A percentile compares a stretch with the other conserved stretches of the same genome.
Evolutionary conservation across 2,888 invertebrate genomes (phyloP).

Genomic region (Rotaria socialis): DNA sequence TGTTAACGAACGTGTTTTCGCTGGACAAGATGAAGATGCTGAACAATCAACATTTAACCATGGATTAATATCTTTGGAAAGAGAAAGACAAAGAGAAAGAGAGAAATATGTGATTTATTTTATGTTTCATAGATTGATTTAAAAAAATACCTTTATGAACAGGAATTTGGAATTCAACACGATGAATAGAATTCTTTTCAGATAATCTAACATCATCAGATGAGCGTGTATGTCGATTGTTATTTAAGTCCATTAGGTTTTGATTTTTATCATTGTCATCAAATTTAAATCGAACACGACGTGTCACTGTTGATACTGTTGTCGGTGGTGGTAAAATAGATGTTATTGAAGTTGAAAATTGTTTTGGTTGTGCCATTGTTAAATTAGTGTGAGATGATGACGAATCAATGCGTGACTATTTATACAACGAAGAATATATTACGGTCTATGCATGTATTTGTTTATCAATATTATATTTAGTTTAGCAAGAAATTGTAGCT

Average conservation of each 20-base stretch:
- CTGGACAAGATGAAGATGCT: background rate
- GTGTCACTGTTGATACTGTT: background rate
- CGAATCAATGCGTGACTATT: background rate
- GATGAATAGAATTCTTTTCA: background rate
- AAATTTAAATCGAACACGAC: constrained; percentile 21
- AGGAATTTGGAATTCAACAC: background rate
- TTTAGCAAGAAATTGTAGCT: background rate
- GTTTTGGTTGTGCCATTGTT: background rate
- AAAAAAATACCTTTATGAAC: background rate
- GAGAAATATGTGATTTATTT: background rate
- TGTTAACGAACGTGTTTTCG: constrained; percentile 10
- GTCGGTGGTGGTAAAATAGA: background rate
- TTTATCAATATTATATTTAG: background rate
- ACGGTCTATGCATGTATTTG: background rate
- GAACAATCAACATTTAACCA: constrained; percentile 2
- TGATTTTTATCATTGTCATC: background rate
- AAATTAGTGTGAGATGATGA: background rate
- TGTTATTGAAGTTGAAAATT: background rate
- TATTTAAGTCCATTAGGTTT: background rate
- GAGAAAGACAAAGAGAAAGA: too few relatives aligned
- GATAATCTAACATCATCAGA: background rate
- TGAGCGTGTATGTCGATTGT: background rate
- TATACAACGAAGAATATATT: background rate
- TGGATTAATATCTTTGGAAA: background rate
- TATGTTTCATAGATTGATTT: background rate